These are phyloP conservation scores for Leistus spinibarbis DNA, from an alignment of 2,888 invertebrate species.

Conservation along the genomic window DNA sequence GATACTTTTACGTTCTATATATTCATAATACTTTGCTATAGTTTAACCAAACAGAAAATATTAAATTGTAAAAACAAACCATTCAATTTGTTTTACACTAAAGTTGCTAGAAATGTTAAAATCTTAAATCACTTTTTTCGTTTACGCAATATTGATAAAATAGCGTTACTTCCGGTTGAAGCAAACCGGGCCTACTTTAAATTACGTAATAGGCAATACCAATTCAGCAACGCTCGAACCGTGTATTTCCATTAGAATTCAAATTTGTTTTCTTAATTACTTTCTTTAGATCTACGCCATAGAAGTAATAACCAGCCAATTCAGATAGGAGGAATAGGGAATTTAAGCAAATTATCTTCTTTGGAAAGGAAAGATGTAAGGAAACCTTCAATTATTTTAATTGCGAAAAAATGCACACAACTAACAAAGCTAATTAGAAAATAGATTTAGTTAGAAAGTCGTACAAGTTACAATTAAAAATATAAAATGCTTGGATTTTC, in stretches of 20 bases:
- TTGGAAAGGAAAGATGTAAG: neutral
- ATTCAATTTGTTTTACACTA: too few species aligned
- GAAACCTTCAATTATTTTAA: slow-evolving; percentile 34
- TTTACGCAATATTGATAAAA: too few species aligned
- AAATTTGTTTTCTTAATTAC: too few species aligned
- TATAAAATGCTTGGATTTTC: slow-evolving; percentile 22
- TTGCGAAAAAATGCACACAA: slow-evolving; percentile 19
- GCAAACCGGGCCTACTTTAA: too few species aligned
- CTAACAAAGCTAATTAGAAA: slow-evolving; percentile 38
- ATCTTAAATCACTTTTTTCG: too few species aligned
- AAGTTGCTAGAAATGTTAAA: too few species aligned
- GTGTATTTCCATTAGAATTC: too few species aligned
- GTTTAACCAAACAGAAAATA: neutral
- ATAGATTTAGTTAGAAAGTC: slow-evolving; percentile 29
- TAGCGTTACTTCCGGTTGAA: too few species aligned
- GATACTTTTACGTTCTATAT: neutral
- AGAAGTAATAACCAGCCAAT: too few species aligned
- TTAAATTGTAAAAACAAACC: neutral
- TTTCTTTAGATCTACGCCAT: too few species aligned
- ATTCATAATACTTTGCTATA: neutral
- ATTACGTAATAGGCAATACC: too few species aligned
- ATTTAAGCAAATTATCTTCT: neutral
- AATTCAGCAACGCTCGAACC: too few species aligned
- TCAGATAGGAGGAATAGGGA: neutral
- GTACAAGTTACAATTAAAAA: slow-evolving; percentile 29